These are phyloP conservation scores for Rhombomys opimus DNA, from an alignment of 2,113 vertebrate species.

Conservation along the genomic window DNA sequence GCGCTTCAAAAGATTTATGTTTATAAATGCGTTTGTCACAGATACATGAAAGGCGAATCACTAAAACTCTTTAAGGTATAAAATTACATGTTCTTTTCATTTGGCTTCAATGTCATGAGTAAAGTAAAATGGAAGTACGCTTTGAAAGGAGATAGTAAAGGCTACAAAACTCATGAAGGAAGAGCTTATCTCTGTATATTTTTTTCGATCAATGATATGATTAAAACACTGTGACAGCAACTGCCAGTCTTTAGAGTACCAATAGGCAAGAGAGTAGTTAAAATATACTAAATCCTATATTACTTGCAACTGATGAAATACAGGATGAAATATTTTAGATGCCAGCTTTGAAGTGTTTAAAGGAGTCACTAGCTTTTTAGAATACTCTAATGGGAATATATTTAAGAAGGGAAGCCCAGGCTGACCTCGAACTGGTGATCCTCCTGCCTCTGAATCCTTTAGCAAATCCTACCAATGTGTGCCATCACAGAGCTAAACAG, in stretches of 20 bases:
- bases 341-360: neutral
- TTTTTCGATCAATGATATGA: neutral
- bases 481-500: too few relatives aligned
- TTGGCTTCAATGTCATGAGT: neutral
- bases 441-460: too few relatives aligned
- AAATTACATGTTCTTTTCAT: neutral
- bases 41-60: neutral
- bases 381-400: neutral
- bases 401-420: neutral
- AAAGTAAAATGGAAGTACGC: constrained; percentile 26
- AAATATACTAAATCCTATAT: neutral
- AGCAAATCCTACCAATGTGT: too few relatives aligned
- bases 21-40: neutral
- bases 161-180: constrained; percentile 12
- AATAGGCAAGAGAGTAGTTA: neutral
- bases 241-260: neutral
- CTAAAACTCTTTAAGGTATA: constrained; percentile 5
- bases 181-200: neutral
- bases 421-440: too few relatives aligned
- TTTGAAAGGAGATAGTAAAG: neutral
- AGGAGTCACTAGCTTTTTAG: neutral
- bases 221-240: neutral
- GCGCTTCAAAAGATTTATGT: neutral
- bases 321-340: neutral
- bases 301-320: neutral